Percentiles rank a stretch among this genome's conserved stretches.
phyloP scores from a whole-genome alignment of 2,888 invertebrate genomes.

The Muscina levida region DNA sequence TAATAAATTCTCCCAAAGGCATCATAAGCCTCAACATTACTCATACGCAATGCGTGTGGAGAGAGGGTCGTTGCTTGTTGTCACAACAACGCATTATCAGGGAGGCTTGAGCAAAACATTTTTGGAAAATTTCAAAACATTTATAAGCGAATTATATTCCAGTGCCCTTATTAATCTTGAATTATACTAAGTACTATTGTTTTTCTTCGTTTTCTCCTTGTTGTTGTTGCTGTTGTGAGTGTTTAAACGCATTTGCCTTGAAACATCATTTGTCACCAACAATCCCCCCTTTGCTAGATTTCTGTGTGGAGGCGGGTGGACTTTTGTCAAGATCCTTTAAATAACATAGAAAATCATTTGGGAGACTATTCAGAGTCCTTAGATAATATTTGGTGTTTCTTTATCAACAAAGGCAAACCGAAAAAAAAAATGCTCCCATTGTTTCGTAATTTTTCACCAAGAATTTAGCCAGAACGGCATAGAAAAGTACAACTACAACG shows the following conservation, averaged over 20 bases:
- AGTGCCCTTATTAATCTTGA: conserved; percentile 12
- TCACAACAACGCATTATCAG: not conserved
- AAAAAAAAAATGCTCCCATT: not conserved
- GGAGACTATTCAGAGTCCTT: not conserved
- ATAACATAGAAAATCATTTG: not conserved
- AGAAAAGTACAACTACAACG: too few relatives aligned
- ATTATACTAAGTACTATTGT: not conserved
- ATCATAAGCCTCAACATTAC: not conserved
- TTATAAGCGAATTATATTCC: conserved; percentile 16
- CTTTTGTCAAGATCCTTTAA: not conserved
- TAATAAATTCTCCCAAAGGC: conserved; percentile 6
- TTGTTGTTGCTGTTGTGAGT: too few relatives aligned
- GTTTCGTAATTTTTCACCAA: not conserved
- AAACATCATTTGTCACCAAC: not conserved
- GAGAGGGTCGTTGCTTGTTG: not conserved
- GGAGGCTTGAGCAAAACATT: not conserved
- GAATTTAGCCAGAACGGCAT: not conserved
- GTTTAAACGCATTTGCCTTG: too few relatives aligned
- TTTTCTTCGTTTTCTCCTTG: too few relatives aligned
- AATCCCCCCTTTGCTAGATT: too few relatives aligned
- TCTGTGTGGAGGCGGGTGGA: not conserved
- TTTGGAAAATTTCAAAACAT: conserved; percentile 17
- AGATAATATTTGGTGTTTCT: not conserved
- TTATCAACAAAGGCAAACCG: not conserved
- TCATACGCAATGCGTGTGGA: not conserved